These are phyloP conservation scores for Branchellion lobata DNA, from an alignment of 2,888 invertebrate genomes.

Conservation along the genomic window DNA sequence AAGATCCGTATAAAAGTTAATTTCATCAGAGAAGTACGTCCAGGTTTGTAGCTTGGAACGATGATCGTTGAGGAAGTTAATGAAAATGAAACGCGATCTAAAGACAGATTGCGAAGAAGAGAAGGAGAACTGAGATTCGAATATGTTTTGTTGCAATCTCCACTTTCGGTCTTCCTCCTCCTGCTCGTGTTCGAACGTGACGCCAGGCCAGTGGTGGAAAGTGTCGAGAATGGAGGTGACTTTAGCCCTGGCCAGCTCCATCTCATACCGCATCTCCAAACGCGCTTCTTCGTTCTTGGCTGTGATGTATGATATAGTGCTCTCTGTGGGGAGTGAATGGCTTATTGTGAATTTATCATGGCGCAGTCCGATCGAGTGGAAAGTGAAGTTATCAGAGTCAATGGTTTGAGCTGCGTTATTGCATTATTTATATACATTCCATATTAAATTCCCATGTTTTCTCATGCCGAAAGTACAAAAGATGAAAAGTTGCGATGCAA, in stretches of 20 bases:
- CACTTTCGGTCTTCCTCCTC: constrained; percentile 20
- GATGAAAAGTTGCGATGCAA: no score
- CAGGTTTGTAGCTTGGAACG: constrained; percentile 48
- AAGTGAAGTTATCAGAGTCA: no score
- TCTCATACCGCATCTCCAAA: constrained; percentile 2
- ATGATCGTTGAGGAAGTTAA: constrained; percentile 50
- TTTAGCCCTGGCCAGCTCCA: constrained; percentile 10
- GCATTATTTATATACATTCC: no score
- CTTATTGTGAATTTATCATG: background rate
- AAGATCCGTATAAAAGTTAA: constrained; percentile 51
- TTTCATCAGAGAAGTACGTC: constrained; percentile 50
- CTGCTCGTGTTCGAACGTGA: constrained; percentile 18
- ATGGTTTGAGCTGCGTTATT: no score
- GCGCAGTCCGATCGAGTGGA: no score
- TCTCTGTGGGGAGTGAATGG: constrained; percentile 2
- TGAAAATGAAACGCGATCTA: constrained; percentile 49
- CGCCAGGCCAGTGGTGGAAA: constrained; percentile 30
- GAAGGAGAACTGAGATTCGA: background rate
- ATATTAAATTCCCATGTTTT: no score
- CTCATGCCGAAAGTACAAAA: no score
- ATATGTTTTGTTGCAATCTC: background rate
- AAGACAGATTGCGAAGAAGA: constrained; percentile 32
- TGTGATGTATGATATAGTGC: constrained; percentile 14
- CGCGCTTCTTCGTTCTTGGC: constrained; percentile 20
- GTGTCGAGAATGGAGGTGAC: constrained; percentile 18